A percentile compares a stretch with the other conserved stretches of the same genome.
These are phyloP conservation scores for Tadarida brasiliensis DNA, from an alignment of 2,797 vertebrate species.

Conservation along the genomic window DNA sequence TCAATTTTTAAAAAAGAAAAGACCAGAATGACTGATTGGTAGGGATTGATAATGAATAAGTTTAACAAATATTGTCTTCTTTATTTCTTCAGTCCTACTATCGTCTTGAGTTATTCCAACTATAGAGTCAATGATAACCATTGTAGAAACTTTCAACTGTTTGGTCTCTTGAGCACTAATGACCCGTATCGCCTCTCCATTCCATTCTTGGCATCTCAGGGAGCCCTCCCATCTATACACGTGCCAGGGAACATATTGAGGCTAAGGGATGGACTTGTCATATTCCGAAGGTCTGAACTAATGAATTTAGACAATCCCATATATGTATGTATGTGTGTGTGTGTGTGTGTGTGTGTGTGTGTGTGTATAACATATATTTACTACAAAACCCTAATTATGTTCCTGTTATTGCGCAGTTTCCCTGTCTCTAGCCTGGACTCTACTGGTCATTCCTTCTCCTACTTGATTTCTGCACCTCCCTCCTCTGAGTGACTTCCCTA, in stretches of 20 bases:
- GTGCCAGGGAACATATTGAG: neutral
- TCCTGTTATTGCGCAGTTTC: neutral
- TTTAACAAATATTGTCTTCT: neutral
- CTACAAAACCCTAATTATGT: rapidly evolving
- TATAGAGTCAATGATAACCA: too few relatives aligned
- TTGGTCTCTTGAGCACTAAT: neutral
- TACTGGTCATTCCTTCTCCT: neutral
- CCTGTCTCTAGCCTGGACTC: neutral
- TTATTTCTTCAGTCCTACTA: neutral
- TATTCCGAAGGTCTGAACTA: neutral
- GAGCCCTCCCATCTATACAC: rapidly evolving
- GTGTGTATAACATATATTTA: neutral
- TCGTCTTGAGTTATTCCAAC: neutral
- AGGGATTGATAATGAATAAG: neutral
- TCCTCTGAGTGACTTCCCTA: neutral
- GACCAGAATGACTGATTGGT: neutral
- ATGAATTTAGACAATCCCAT: neutral
- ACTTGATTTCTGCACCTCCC: neutral
- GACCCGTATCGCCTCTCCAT: neutral
- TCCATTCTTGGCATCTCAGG: neutral
- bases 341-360: too few relatives aligned
- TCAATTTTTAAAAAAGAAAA: neutral
- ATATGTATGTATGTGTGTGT: too few relatives aligned
- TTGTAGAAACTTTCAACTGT: neutral
- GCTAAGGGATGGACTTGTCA: neutral